Conservation (phyloP, 2,888 invertebrate species). For the Melinaea marsaeus region DNA sequence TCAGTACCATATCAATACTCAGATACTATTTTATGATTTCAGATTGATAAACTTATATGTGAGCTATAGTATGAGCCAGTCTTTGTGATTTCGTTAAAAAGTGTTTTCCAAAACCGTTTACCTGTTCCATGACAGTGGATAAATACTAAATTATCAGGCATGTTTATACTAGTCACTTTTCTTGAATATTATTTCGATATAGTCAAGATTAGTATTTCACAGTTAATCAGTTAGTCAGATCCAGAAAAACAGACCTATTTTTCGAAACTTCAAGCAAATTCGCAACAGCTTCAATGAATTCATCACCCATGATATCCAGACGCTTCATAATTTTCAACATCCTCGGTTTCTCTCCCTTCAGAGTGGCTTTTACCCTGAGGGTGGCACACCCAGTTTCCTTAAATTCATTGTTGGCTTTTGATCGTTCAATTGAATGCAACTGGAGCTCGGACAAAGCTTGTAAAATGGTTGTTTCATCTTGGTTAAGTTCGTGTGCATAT, state of each 20-base stretch:
- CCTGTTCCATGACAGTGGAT: too few relatives aligned
- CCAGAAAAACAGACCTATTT: slow-evolving; percentile 51
- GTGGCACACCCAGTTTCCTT: slow-evolving; percentile 85
- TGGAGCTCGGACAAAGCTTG: slow-evolving; percentile 81
- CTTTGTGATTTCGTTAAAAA: too few relatives aligned
- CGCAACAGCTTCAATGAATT: slow-evolving; percentile 76
- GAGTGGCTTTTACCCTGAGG: slow-evolving; percentile 81
- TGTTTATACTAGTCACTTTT: too few relatives aligned
- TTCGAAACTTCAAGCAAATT: slow-evolving; percentile 58
- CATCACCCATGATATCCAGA: slow-evolving; percentile 72
- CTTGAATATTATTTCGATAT: too few relatives aligned
- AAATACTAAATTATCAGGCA: too few relatives aligned
- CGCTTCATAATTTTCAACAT: slow-evolving; percentile 76
- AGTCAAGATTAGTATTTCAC: not conserved
- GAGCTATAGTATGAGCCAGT: too few relatives aligned
- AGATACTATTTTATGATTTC: too few relatives aligned
- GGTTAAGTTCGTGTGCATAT: slow-evolving; percentile 75
- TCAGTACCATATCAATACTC: too few relatives aligned
- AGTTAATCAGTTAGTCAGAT: not conserved
- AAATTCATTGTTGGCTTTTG: slow-evolving; percentile 83
- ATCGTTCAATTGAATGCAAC: slow-evolving; percentile 82
- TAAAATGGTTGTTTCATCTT: slow-evolving; percentile 71
- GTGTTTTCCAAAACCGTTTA: too few relatives aligned
- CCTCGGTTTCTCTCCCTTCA: slow-evolving; percentile 70
- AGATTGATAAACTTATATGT: too few relatives aligned